Evolutionary conservation across 2,797 vertebrate genomes (phyloP), one percentile per base, ranked within the genome.

Genomic region (Spheniscus humboldti): DNA sequence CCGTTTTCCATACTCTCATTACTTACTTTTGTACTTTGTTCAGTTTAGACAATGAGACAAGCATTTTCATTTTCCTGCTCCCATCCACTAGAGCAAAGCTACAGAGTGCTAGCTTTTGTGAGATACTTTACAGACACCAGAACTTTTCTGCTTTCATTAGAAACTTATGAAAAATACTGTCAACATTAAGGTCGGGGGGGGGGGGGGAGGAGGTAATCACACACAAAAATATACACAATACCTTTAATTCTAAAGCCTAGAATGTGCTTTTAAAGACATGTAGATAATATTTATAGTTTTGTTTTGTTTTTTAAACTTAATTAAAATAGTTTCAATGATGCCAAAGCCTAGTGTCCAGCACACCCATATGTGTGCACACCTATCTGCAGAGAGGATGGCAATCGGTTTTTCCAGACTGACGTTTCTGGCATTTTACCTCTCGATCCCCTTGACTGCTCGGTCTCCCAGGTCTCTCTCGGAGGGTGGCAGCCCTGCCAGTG

Each of bases 331-430:
- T 55, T 56, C n/a, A 53, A 1, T 0, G 2, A 23, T 43, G 22
- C 43, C 57, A 47, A 64, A 77, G 43, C 10, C 56, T 39, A 18
- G 10, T 7, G 33, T 30, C 24, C 31, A 56, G 9, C 6, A 22
- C 52, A 13, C 24, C 9, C 3, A 1, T 18, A 37, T 3, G 27
- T 7, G 45, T 3, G 2, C n/a, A 12, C 4, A 5, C 7, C 15
- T 6, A 0, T 33, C 33, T 22, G 28, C 57, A 43, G 28, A 39
- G 41, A 31, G 8, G 24, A 27, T 1, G 15, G 23, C 28, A 22
- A 37, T 6, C 2, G 4, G 4, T 24, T 83, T 79, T 55, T n/a
- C 50, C 24, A 48, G 28, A 11, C 6, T 23, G 53, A 23, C 1
- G 1, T 39, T 48, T 71, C 50, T 45, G 55, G 8, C 5, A 3